phyloP scores from a whole-genome alignment of 1,140 invertebrate genomes.

The Agraylea sexmaculata region DNA sequence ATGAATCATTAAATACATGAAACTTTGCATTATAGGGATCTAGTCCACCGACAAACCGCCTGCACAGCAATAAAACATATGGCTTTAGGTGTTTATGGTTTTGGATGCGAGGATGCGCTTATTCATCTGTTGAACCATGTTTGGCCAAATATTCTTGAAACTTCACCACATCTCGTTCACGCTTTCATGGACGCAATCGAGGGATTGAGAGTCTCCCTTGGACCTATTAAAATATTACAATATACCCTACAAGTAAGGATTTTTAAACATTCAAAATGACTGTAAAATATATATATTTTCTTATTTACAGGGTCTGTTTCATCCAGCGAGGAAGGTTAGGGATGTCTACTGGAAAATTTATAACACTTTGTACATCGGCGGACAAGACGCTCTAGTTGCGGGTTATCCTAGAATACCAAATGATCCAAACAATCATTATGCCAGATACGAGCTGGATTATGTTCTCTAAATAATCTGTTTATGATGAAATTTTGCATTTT shows the following conservation, averaged over 20 bases:
- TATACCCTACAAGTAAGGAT: slow-evolving; percentile 77
- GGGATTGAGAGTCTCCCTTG: slow-evolving; percentile 89
- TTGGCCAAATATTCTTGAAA: slow-evolving; percentile 99
- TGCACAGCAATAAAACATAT: slow-evolving; percentile 99
- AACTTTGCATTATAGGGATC: slow-evolving; percentile 58
- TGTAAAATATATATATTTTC: slow-evolving; percentile 8
- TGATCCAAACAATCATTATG: slow-evolving; percentile 90
- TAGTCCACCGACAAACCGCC: slow-evolving; percentile 97
- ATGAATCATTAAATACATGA: background rate
- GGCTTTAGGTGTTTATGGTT: slow-evolving; percentile 96
- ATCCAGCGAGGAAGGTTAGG: slow-evolving; percentile 96
- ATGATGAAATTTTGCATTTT: slow-evolving; percentile 2
- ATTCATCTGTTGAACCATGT: slow-evolving; percentile 96
- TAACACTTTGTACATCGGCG: slow-evolving; percentile 97
- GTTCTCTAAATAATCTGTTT: slow-evolving; percentile 52
- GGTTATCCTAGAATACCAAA: slow-evolving; percentile 93
- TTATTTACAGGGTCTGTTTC: slow-evolving; percentile 80
- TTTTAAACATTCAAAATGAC: slow-evolving; percentile 9
- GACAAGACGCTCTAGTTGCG: slow-evolving; percentile 95
- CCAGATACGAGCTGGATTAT: slow-evolving; percentile 95
- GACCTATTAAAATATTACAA: slow-evolving; percentile 92
- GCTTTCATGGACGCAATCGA: slow-evolving; percentile 99
- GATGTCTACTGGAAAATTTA: slow-evolving; percentile 99
- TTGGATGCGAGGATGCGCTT: slow-evolving; percentile 97
- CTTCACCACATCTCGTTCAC: slow-evolving; percentile 97